These are phyloP conservation scores for Allophyes oxyacanthae DNA, from an alignment of 2,888 invertebrate genomes.

Conservation along the genomic window DNA sequence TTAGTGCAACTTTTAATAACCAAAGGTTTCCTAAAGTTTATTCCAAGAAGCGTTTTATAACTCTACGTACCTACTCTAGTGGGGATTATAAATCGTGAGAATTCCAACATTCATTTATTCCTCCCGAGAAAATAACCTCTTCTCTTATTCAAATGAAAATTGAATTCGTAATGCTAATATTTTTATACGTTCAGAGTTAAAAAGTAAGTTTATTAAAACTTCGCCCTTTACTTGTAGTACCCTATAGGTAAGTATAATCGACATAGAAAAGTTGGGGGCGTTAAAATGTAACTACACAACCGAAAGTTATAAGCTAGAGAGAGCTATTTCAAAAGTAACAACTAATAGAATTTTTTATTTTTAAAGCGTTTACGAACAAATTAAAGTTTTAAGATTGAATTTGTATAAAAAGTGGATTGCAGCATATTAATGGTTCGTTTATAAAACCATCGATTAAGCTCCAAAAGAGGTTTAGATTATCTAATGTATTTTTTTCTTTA, in stretches of 20 bases:
- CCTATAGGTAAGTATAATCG: constrained; percentile 20
- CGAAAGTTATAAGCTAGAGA: constrained; percentile 30
- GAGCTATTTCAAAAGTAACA: constrained; percentile 38
- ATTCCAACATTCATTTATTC: constrained; percentile 32
- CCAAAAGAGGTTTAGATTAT: constrained; percentile 23
- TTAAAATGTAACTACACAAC: constrained; percentile 37
- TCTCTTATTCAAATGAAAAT: constrained; percentile 48
- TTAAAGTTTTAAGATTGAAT: constrained; percentile 54
- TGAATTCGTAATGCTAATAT: constrained; percentile 54
- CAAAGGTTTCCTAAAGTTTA: too few relatives aligned
- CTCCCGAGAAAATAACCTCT: constrained; percentile 28
- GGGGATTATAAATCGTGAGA: constrained; percentile 2
- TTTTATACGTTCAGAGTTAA: constrained; percentile 47
- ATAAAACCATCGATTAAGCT: constrained; percentile 23
- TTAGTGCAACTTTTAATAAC: too few relatives aligned
- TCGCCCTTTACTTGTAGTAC: constrained; percentile 23
- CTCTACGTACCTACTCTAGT: too few relatives aligned
- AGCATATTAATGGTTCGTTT: constrained; percentile 21
- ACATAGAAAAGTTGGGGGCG: constrained; percentile 21
- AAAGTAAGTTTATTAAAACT: constrained; percentile 55
- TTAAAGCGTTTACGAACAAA: constrained; percentile 41
- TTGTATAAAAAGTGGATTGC: constrained; percentile 44
- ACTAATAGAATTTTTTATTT: constrained; percentile 28
- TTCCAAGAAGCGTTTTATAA: too few relatives aligned
- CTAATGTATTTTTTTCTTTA: constrained; percentile 28